Conservation (phyloP, 2,888 invertebrate genomes). For the Julus scandinavius region DNA sequence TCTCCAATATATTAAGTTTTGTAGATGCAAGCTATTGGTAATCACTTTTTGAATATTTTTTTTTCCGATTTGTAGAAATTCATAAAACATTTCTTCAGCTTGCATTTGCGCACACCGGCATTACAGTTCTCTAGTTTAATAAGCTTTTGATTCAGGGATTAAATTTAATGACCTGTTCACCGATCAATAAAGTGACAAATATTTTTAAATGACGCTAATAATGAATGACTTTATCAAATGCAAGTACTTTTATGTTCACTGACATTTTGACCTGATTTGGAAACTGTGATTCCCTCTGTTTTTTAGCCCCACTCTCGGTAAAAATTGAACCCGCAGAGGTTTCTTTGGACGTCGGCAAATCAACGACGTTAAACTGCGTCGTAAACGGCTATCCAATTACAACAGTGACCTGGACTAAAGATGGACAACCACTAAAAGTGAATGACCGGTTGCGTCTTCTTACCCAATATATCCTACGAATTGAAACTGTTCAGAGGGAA, state of each 20-base stretch:
- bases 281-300: not conserved
- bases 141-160: not conserved
- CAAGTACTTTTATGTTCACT: not conserved
- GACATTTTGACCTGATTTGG: not conserved
- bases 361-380: conserved; percentile 64
- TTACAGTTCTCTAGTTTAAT: not conserved
- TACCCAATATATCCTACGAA: conserved; percentile 60
- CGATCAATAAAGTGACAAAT: not conserved
- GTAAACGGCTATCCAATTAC: conserved; percentile 78
- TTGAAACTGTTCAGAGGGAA: conserved; percentile 62
- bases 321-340: conserved; percentile 55
- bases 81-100: too few relatives aligned
- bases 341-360: conserved; percentile 63
- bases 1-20: too few relatives aligned
- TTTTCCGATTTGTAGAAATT: too few relatives aligned
- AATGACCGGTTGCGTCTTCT: conserved; percentile 54
- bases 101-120: too few relatives aligned
- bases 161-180: not conserved
- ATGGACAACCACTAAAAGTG: conserved; percentile 79
- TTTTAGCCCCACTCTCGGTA: conserved; percentile 56
- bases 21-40: too few relatives aligned
- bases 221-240: conserved; percentile 25
- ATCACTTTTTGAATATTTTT: too few relatives aligned
- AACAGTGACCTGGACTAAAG: conserved; percentile 91
- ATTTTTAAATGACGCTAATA: conserved; percentile 42